Evolutionary conservation across 2,113 vertebrate species (phyloP).

Genomic region (Thryonomys swinderianus): DNA sequence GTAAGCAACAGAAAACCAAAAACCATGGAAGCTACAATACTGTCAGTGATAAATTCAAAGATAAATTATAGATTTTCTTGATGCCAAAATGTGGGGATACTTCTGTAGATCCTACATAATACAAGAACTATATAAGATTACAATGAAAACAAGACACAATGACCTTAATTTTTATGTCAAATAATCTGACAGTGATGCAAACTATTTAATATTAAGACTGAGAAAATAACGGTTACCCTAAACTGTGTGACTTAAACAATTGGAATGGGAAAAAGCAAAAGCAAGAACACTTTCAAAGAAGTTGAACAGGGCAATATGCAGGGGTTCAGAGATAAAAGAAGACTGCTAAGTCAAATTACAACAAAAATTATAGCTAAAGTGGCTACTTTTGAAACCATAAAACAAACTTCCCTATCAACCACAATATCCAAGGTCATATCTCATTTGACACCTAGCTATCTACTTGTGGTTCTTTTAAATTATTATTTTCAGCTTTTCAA

Average conservation of each 20-base stretch:
- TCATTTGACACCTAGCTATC: constrained; percentile 23
- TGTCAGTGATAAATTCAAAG: constrained; percentile 43
- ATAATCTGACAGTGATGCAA: background rate
- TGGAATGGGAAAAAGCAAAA: constrained; percentile 43
- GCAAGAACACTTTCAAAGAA: constrained; percentile 51
- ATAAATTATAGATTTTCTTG: constrained; percentile 25
- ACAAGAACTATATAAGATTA: constrained; percentile 36
- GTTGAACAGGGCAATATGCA: background rate
- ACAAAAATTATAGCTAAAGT: background rate
- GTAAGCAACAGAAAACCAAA: background rate
- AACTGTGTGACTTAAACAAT: background rate
- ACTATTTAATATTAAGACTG: constrained; percentile 48
- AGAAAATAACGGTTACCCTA: background rate
- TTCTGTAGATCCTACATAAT: background rate
- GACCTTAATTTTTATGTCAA: background rate
- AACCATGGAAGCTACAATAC: background rate
- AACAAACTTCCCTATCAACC: constrained; percentile 23
- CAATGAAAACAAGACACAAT: background rate
- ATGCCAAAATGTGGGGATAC: background rate
- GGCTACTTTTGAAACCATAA: constrained; percentile 30
- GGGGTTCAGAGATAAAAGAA: constrained; percentile 13
- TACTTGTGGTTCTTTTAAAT: background rate
- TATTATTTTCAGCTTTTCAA: constrained; percentile 48
- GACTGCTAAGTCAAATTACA: constrained; percentile 35
- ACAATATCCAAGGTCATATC: constrained; percentile 3